phyloP scores from a whole-genome alignment of 2,113 vertebrate species.

The Hypomesus transpacificus region DNA sequence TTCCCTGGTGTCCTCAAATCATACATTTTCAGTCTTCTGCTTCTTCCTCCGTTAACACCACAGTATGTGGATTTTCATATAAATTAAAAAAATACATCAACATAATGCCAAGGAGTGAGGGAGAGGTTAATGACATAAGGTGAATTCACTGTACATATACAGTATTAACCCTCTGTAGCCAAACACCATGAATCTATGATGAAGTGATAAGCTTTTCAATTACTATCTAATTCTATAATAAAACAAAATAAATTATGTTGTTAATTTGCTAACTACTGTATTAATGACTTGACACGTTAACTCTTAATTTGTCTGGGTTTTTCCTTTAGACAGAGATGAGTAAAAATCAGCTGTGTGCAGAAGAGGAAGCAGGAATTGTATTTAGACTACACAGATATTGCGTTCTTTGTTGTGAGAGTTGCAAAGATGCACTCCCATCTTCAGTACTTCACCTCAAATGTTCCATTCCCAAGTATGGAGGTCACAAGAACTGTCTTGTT shows the following conservation, averaged over 20 bases:
- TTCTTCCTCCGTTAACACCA: not conserved
- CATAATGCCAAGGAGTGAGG: not conserved
- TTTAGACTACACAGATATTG: too few relatives aligned
- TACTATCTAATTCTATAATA: too few relatives aligned
- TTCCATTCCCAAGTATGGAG: not conserved
- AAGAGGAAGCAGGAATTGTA: constrained; percentile 10
- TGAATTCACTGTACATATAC: too few relatives aligned
- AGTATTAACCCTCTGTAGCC: too few relatives aligned
- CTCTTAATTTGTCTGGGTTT: not conserved
- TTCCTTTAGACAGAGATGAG: not conserved
- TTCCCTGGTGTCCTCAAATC: constrained; percentile 18
- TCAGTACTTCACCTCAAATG: not conserved
- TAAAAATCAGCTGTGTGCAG: constrained; percentile 1
- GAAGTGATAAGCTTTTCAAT: too few relatives aligned
- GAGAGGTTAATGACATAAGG: not conserved
- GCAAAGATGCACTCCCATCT: too few relatives aligned
- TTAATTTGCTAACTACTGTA: too few relatives aligned
- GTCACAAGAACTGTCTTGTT: not conserved
- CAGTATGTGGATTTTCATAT: not conserved
- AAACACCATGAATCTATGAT: too few relatives aligned
- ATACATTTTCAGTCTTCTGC: not conserved
- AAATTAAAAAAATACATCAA: not conserved
- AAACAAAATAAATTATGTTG: too few relatives aligned
- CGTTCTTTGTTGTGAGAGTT: too few relatives aligned
- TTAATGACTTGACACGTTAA: not conserved